These are phyloP conservation scores for Ctenopoma kingsleyae DNA, from an alignment of 2,797 vertebrate species.

Conservation along the genomic window DNA sequence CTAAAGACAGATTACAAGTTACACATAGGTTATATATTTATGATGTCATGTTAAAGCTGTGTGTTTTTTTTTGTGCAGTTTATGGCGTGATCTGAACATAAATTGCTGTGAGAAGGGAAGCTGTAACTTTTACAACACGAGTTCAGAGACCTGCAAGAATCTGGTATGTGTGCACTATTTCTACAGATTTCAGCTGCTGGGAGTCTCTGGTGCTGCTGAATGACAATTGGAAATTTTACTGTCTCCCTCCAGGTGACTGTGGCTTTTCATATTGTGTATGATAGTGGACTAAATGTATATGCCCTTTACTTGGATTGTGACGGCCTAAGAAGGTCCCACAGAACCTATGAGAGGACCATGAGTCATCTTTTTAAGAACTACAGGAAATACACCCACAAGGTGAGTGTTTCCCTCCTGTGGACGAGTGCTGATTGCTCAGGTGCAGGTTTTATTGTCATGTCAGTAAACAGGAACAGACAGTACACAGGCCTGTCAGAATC, in stretches of 20 bases:
- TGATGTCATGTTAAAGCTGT: background rate
- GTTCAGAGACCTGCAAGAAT: conserved; percentile 56
- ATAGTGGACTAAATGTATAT: conserved; percentile 82
- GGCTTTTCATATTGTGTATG: conserved; percentile 78
- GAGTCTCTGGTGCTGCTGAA: background rate
- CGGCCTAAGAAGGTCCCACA: conserved; percentile 53
- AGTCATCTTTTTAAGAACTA: conserved; percentile 77
- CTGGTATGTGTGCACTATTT: conserved; percentile 58
- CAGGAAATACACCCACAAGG: conserved; percentile 56
- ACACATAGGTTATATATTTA: background rate
- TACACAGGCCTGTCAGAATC: too few relatives aligned
- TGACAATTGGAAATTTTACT: background rate
- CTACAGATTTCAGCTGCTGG: background rate
- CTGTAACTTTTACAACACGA: conserved; percentile 83
- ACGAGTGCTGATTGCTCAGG: background rate
- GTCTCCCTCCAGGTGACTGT: conserved; percentile 65
- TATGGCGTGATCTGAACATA: conserved; percentile 83
- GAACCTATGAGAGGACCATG: conserved; percentile 74
- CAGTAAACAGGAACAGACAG: too few relatives aligned
- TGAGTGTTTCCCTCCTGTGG: conserved; percentile 32
- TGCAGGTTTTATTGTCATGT: too few relatives aligned
- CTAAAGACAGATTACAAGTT: background rate
- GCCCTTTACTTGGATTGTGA: conserved; percentile 85
- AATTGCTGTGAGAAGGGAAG: conserved; percentile 80
- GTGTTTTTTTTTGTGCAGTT: conserved; percentile 62